Evolutionary conservation across 2,113 vertebrate species (phyloP).

Genomic region (Gymnorhina tibicen): DNA sequence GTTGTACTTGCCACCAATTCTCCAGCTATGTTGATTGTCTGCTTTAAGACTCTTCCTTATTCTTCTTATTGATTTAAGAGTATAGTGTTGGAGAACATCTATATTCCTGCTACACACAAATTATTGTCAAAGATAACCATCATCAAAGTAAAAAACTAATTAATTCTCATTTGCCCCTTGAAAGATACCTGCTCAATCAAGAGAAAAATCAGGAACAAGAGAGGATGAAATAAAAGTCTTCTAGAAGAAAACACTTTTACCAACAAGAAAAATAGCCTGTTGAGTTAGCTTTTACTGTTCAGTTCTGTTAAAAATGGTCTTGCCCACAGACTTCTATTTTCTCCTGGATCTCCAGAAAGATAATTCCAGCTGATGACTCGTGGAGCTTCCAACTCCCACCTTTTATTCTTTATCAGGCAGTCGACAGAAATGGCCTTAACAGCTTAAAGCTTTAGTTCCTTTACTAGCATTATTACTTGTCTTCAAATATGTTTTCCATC

Average conservation of each 20-base stretch:
- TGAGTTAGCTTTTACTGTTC: neutral
- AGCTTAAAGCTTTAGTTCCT: neutral
- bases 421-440: neutral
- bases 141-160: neutral
- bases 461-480: neutral
- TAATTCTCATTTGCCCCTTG: neutral
- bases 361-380: neutral
- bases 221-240: neutral
- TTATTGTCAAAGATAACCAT: neutral
- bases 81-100: neutral
- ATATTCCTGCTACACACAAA: neutral
- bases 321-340: neutral
- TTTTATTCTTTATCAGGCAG: slow-evolving; percentile 15
- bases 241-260: neutral
- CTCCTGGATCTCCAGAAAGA: neutral
- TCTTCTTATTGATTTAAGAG: neutral
- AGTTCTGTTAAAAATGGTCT: neutral
- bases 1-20: neutral
- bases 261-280: neutral
- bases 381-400: neutral
- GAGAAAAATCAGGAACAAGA: neutral
- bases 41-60: neutral
- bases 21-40: neutral
- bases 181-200: neutral
- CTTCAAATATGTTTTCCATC: neutral